Base-by-base conservation (phyloP, 1,140 invertebrate genomes). In the Caerostris extrusa region DNA sequence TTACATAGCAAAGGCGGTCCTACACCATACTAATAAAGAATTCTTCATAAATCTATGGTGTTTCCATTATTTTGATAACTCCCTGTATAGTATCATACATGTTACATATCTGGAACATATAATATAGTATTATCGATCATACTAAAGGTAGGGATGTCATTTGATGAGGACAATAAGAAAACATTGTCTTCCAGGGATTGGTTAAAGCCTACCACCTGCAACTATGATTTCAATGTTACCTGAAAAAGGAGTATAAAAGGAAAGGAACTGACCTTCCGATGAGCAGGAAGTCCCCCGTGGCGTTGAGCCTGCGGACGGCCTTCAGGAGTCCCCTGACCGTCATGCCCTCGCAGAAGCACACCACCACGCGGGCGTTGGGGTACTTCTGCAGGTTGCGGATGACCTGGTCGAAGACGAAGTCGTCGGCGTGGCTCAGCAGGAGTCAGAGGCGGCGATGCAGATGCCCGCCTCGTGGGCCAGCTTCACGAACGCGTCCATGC, bases 271-370 rank as follows among this genome's bases (percentile, higher is more conserved):
- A 97, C 97, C 97, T 98, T 95, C 97, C 97, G 92, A 98, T 96
- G 95, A 98, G 96, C 71, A 97, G 96, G 95, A 97, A 97, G 93
- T 97, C 96, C 64, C 97, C 97, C 3, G 96, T 97, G n/a, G 97
- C 96, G 94, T 97, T 97, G n/a, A 97, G 95, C 64, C 97, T 96
- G 94, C 97, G 96, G 3, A 97, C 97, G 1, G 98, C 97, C 93
- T 96, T 96, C 91, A 98, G 96, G n/a, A 98, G 96, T 14, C 97
- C 97, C 90, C 97, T 95, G 67, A 98, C 97, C 0, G 97, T 98
- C 95, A 97, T 96, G 5, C 98, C 98, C 96, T 98, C 98, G 96
- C 98, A 98, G 96, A 98, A 98, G 95, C 98, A 98, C 3, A 98
- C 97, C n/a, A 98, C 97, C 6, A 98, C 98, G 61, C 96, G 96